Conservation (phyloP, 2,888 invertebrate genomes). For the Drosophila pegasa region DNA sequence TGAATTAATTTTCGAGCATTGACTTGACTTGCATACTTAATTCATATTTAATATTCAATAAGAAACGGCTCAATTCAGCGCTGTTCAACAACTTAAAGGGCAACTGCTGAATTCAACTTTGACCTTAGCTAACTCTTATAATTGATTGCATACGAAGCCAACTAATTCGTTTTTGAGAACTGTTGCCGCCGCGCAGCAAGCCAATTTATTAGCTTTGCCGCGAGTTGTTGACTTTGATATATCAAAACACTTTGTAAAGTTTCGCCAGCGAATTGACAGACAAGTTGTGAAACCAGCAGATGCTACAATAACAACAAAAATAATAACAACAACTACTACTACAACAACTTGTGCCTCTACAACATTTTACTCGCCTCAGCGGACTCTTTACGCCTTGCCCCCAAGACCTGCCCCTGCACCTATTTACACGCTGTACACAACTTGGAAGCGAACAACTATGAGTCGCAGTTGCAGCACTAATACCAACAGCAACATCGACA, state of each 20-base stretch:
- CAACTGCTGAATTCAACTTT: not conserved
- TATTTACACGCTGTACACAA: conserved; percentile 13
- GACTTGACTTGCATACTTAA: not conserved
- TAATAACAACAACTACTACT: conserved; percentile 1
- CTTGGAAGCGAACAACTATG: conserved; percentile 15
- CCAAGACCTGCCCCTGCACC: not conserved
- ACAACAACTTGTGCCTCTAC: conserved; percentile 12
- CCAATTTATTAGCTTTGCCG: conserved; percentile 24
- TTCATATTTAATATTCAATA: too few species aligned
- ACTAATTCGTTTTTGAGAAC: not conserved
- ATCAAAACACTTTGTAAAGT: conserved; percentile 37
- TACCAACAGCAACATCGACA: conserved; percentile 21
- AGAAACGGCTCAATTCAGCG: too few species aligned
- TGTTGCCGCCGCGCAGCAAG: conserved; percentile 1
- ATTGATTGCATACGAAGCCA: conserved; percentile 8
- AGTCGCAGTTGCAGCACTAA: conserved; percentile 6
- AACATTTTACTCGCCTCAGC: conserved; percentile 1
- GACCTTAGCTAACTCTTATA: too few species aligned
- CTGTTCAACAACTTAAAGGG: not conserved
- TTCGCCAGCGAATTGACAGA: conserved; percentile 25
- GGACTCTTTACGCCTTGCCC: not conserved
- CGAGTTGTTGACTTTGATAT: conserved; percentile 35
- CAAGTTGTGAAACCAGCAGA: conserved; percentile 23
- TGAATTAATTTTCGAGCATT: not conserved
- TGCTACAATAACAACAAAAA: conserved; percentile 6